phyloP scores from a whole-genome alignment of 2,113 vertebrate species.

The Columba livia region DNA sequence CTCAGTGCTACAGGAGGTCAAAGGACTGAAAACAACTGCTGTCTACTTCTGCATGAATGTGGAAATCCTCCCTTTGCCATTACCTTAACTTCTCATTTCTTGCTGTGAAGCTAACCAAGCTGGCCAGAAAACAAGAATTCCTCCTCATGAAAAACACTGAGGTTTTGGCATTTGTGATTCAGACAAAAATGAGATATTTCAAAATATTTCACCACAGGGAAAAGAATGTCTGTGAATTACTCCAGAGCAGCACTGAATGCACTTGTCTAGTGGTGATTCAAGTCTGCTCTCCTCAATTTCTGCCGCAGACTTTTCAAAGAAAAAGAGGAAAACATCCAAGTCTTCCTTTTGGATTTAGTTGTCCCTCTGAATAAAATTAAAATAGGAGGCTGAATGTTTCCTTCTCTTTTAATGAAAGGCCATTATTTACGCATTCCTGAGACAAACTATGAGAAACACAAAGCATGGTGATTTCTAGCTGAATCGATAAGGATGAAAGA shows the following conservation, averaged over 20 bases:
- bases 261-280: constrained; percentile 2
- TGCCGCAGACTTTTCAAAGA: constrained; percentile 23
- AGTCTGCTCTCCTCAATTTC: background rate
- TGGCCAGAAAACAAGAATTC: constrained; percentile 47
- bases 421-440: constrained; percentile 18
- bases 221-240: constrained; percentile 36
- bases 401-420: constrained; percentile 11
- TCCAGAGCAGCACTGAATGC: background rate
- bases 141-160: background rate
- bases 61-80: constrained; percentile 13
- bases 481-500: constrained; percentile 15
- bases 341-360: constrained; percentile 20
- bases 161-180: constrained; percentile 61
- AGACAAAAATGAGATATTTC: constrained; percentile 44
- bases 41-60: background rate
- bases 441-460: constrained; percentile 33
- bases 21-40: background rate
- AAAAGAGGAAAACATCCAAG: background rate
- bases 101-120: constrained; percentile 32
- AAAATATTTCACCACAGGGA: constrained; percentile 43
- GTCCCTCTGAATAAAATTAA: constrained; percentile 10
- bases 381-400: constrained; percentile 22
- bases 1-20: background rate
- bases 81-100: constrained; percentile 24
- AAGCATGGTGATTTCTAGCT: background rate